These are phyloP conservation scores for Apamea sordens DNA, from an alignment of 2,888 invertebrate genomes.

Conservation along the genomic window DNA sequence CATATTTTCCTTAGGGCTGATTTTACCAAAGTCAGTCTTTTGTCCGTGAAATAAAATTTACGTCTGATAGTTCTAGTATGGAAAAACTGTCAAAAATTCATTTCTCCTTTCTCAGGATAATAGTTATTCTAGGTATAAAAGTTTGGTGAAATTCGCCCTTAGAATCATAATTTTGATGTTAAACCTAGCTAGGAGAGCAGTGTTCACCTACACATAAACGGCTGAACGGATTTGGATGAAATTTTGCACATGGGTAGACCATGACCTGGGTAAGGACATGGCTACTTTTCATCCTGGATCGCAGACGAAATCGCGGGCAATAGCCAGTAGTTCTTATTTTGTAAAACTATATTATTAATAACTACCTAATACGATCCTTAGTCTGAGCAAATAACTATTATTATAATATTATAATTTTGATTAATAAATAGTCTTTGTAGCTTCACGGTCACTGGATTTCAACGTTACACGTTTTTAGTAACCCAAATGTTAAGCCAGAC, in stretches of 20 bases:
- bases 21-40: not conserved
- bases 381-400: not conserved
- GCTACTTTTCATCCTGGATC: no score
- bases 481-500: not conserved
- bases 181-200: not conserved
- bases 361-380: not conserved
- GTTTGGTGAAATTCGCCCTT: no score
- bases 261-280: no score
- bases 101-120: no score
- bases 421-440: not conserved
- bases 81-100: not conserved
- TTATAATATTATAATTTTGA: not conserved
- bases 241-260: no score
- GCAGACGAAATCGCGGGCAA: no score
- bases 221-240: no score
- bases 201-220: no score
- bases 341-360: not conserved
- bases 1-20: not conserved
- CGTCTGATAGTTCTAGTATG: not conserved
- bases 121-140: no score
- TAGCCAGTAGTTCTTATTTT: not conserved
- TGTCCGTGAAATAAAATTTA: not conserved
- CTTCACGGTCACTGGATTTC: constrained; percentile 27
- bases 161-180: not conserved
- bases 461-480: constrained; percentile 8